Evolutionary conservation across 1,140 invertebrate species (phyloP), one percentile per base, ranked within the genome.

Genomic region (Drosophila baimaii): DNA sequence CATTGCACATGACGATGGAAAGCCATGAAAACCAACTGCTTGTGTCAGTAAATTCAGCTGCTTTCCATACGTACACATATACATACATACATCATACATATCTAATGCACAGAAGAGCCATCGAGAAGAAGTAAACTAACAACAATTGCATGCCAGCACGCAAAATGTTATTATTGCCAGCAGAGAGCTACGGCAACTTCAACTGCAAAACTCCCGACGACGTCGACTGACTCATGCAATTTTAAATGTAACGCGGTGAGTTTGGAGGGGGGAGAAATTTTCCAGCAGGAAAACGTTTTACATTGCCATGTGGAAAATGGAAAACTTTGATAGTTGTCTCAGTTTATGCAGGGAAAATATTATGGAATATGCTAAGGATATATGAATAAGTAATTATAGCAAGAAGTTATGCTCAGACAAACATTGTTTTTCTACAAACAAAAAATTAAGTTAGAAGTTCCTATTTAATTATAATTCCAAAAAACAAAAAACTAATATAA

Each of bases 141-240:
- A 75, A 69, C 71, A 74, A 86, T 79, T 74, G 83, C 83, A 88
- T 88, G 83, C 79, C 59, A 64, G 72, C 79, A 88, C 83, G 79
- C 83, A 88, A 88, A 88, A 77, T 88, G 69, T 72, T 88, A 82
- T 80, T 88, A 61, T 69, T 69, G 56, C 58, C 59, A 72, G 69
- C 46, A 10, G 9, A 47, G 41, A 63, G 75, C 58, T 47, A 31
- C 43, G 41, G 41, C 49, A 55, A 47, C 47, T 69, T 51, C 35
- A 61, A 31, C 70, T 33, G 62, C 47, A 76, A 23, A 64, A 77
- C 13, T 64, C 58, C 12, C 27, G 8, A 68, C 33, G 35, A 33
- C 35, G 49, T 51, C 49, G 49, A 52, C 49, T 66, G 29, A 52
- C 63, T 44, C 66, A 84, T 84, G 77, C 81, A 72, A 84, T 69